Evolutionary conservation across 2,888 invertebrate species (phyloP).

Genomic region (Marronus borbonicus): DNA sequence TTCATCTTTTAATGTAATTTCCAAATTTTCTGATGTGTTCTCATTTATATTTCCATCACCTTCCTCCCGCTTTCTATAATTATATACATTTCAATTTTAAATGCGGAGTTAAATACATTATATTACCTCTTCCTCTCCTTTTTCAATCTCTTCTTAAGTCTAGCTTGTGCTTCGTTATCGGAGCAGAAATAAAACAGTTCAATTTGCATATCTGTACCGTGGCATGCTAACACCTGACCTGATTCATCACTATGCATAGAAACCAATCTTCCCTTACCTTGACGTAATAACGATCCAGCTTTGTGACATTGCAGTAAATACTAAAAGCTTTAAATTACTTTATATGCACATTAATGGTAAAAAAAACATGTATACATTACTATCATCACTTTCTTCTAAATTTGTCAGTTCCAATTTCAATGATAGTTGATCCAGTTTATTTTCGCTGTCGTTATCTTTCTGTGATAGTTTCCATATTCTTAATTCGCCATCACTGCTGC

Average conservation of each 20-base stretch:
- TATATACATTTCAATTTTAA: constrained; percentile 20
- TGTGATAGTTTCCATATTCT: constrained; percentile 86
- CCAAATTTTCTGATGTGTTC: constrained; percentile 59
- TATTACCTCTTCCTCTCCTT: constrained; percentile 78
- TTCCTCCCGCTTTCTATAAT: constrained; percentile 60
- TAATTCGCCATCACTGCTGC: constrained; percentile 87
- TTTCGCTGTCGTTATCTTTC: constrained; percentile 71
- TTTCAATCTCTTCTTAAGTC: constrained; percentile 83
- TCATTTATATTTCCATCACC: constrained; percentile 64
- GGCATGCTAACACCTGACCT: constrained; percentile 83
- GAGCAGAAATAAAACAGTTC: constrained; percentile 89
- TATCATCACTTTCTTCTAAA: constrained; percentile 73
- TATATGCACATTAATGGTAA: constrained; percentile 1
- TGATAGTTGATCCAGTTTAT: constrained; percentile 71
- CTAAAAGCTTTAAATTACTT: constrained; percentile 64
- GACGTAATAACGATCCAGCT: constrained; percentile 85
- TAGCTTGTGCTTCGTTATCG: constrained; percentile 81
- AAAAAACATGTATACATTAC: constrained; percentile 69
- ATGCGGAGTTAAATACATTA: constrained; percentile 61
- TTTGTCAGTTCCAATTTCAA: constrained; percentile 71
- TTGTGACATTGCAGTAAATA: constrained; percentile 83
- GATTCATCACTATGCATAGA: constrained; percentile 82
- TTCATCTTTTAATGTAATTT: constrained; percentile 80
- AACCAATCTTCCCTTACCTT: constrained; percentile 85
- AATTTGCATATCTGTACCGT: constrained; percentile 85